Evolutionary conservation across 2,797 vertebrate species (phyloP), one percentile per base, ranked within the genome.

Genomic region (Myoxocephalus aenaeus): DNA sequence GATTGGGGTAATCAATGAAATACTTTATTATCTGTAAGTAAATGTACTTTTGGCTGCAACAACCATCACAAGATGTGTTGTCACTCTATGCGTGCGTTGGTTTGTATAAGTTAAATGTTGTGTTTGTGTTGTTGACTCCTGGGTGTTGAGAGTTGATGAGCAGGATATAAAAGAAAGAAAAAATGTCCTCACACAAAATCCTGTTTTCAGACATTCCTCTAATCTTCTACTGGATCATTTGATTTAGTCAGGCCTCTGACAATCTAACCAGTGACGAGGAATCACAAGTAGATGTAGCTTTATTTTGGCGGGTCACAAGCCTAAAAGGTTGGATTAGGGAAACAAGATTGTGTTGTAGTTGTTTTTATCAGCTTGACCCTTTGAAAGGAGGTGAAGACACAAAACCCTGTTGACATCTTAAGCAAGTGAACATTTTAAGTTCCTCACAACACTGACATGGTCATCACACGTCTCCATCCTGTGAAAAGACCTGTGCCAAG

Each of bases 1-100:
- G 54, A 73, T 32, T 15, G 13, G 5, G 1, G 3, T 34, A 17
- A 72, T 79, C 12, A 58, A 64, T 82, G 0, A 79, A 70, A 42
- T 64, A n/a, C 51, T 65, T 81, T 20, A 64, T 18, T 20, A 8
- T 17, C 34, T 65, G 48, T 0, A 5, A 7, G 8, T 36, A 67
- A 27, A 29, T 57, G 2, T 53, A 17, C 54, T 32, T 66, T 42
- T 15, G 8, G 0, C 65, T 34, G 8, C 46, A 40, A 48, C 15
- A 58, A 27, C 14, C 1, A 54, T 22, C 13, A 53, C 27, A 36
- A 22, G 5, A 36, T 42, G 9, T n/a, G 27, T 36, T 1, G 17
- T 7, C 10, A 22, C 18, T 3, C 3, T 8, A 27, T 12, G 44
- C 54, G 25, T 34, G 29, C 56, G 34, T 53, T 53, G 11, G 5